Base-by-base conservation (phyloP, 2,113 vertebrate genomes). In the Thamnaconus septentrionalis region DNA sequence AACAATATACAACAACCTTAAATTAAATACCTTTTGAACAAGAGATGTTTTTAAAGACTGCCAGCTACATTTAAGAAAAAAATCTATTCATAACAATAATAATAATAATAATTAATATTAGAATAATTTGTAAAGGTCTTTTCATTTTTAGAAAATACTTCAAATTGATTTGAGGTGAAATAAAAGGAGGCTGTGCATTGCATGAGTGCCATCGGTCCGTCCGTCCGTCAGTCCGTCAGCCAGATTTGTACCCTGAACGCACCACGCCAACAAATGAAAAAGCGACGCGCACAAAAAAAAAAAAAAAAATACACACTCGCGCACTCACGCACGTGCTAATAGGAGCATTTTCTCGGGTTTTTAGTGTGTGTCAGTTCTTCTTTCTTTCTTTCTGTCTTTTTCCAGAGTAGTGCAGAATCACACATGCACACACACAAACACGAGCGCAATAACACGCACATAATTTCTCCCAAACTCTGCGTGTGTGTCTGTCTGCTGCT, bases 111-210 rank as follows among this genome's bases (percentile, higher is more conserved):
- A 76, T 79, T 75, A 82, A 70, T 31, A 81, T 82, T 66, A 79
- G 69, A 73, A 78, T 80, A 64, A 83, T 83, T 77, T 78, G 80
- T 81, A 87, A 91, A 87, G 73, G 75, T 83, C 59, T 86, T 87
- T 71, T 80, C 54, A 73, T 83, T 87, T 85, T 87, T 86, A 82
- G 85, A 90, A 92, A 90, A 90, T 84, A 87, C 85, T 87, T 91
- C 85, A 80, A 86, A 86, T 86, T 85, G 86, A 90, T 84, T 86
- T 71, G 71, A 88, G 90, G 87, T 89, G 74, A 87, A 90, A 50
- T 31, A 89, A 89, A 91, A 89, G 84, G 91, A 92, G 85, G 85
- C 91, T 92, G 88, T 92, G 91, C 91, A 91, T 92, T 92, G 91
- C 90, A 93, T 92, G 90, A 92, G 90, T 89, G 90, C 88, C 90